Conservation (phyloP, 2,888 invertebrate genomes). For the Drosophila pseudotalamancana region DNA sequence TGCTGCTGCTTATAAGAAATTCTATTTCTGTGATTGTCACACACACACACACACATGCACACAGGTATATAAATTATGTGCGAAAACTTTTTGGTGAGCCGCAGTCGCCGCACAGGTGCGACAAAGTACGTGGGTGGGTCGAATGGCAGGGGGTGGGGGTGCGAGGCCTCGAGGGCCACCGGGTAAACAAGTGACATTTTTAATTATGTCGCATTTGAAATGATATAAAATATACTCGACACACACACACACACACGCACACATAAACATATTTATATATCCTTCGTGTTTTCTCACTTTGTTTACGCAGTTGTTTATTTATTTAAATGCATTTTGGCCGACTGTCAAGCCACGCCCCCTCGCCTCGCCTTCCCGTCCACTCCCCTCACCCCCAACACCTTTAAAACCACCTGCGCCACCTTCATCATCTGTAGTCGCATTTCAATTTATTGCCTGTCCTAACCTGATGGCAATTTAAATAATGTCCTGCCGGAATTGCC, state of each 20-base stretch:
- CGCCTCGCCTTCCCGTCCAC: not conserved
- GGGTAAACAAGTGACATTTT: constrained; percentile 58
- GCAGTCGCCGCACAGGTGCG: constrained; percentile 51
- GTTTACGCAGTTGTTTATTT: constrained; percentile 51
- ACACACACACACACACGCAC: not conserved
- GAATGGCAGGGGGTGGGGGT: not conserved
- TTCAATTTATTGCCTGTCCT: constrained; percentile 68
- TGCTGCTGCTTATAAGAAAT: constrained; percentile 52
- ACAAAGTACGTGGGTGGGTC: constrained; percentile 19
- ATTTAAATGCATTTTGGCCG: constrained; percentile 54
- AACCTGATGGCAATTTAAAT: constrained; percentile 70
- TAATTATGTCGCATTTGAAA: constrained; percentile 65
- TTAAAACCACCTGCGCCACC: constrained; percentile 5
- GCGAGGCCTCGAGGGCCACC: not conserved
- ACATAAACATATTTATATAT: not conserved
- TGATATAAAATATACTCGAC: constrained; percentile 28
- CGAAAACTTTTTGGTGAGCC: constrained; percentile 50
- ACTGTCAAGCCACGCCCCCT: constrained; percentile 14
- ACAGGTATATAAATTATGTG: constrained; percentile 58
- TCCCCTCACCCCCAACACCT: not conserved
- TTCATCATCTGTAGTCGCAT: constrained; percentile 37
- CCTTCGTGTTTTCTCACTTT: constrained; percentile 15
- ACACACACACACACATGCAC: not conserved
- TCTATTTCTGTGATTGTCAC: constrained; percentile 66
- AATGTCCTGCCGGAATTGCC: constrained; percentile 49